Evolutionary conservation across 2,888 invertebrate genomes (phyloP), one percentile per base, ranked within the genome.

Genomic region (Agapostemon virescens): DNA sequence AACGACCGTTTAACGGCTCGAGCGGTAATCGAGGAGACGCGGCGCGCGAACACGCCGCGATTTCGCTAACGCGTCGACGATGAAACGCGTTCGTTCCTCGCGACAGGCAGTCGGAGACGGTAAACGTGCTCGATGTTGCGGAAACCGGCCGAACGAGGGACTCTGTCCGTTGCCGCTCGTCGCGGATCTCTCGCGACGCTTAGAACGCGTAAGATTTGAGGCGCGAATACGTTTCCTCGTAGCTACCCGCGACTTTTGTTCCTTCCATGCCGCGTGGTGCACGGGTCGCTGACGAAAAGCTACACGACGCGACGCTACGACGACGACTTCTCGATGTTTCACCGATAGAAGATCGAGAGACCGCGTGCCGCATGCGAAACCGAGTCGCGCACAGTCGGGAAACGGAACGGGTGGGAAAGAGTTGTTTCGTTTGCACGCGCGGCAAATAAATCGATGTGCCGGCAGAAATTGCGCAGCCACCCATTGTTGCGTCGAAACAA

Each of bases 231-330:
- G 71, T 74, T 68, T 33, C 40, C 26, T 2, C 15, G 78, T 69
- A 40, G 13, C 13, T 40, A 64, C 79, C 84, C 85, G 82, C 77
- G 86, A 83, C 80, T 79, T 73, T 69, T 52, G 52, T 79, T 79
- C 70, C n/a, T n/a, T n/a, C n/a, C n/a, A n/a, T n/a, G n/a, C n/a
- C n/a, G n/a, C n/a, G n/a, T n/a, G n/a, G n/a, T n/a, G n/a, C n/a
- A n/a, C n/a, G 40, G 40, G 68, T 75, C 45, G 40, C 79, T 38
- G 26, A 13, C 55, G 20, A 63, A 69, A 52, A 76, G 67, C 63
- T 15, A 40, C 67, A 33, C 11, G 38, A 36, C 61, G 23, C n/a
- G n/a, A n/a, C n/a, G n/a, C n/a, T n/a, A n/a, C 36, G 63, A n/a
- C 36, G 36, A 38, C 36, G n/a, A 13, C 13, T 36, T 36, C n/a